A percentile compares a stretch with the other conserved stretches of the same genome.
These are phyloP conservation scores for Leptestheria dahalacensis DNA, from an alignment of 1,140 invertebrate species.

Conservation along the genomic window DNA sequence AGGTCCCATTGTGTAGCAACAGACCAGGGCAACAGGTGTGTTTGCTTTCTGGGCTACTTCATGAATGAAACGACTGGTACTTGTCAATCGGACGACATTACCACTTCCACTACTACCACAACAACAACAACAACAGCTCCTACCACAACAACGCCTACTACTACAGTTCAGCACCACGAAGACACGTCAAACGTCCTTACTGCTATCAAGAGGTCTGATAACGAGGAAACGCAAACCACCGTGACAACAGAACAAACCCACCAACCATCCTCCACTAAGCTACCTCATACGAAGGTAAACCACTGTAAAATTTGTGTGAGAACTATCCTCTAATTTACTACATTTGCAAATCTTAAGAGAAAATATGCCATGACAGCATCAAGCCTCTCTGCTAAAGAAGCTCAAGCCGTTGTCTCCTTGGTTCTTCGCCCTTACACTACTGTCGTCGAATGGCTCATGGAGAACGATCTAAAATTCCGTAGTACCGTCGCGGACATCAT, in stretches of 20 bases:
- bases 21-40: not conserved
- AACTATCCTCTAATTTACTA: not conserved
- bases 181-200: not conserved
- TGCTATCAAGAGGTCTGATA: not conserved
- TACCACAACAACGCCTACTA: not conserved
- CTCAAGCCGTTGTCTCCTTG: not conserved
- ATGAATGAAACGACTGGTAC: not conserved
- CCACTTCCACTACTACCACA: not conserved
- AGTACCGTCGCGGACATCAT: slow-evolving; percentile 1
- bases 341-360: not conserved
- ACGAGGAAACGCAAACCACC: not conserved
- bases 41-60: not conserved
- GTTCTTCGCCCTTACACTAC: not conserved
- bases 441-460: slow-evolving; percentile 11
- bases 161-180: not conserved
- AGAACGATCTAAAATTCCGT: slow-evolving; percentile 1
- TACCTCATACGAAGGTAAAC: not conserved
- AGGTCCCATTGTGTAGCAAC: not conserved
- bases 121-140: not conserved
- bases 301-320: not conserved
- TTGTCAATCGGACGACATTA: not conserved
- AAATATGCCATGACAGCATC: not conserved
- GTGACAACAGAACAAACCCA: not conserved
- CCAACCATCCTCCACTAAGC: not conserved
- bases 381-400: not conserved